phyloP scores from a whole-genome alignment of 2,888 invertebrate genomes.

The Ectobius pallidus region DNA sequence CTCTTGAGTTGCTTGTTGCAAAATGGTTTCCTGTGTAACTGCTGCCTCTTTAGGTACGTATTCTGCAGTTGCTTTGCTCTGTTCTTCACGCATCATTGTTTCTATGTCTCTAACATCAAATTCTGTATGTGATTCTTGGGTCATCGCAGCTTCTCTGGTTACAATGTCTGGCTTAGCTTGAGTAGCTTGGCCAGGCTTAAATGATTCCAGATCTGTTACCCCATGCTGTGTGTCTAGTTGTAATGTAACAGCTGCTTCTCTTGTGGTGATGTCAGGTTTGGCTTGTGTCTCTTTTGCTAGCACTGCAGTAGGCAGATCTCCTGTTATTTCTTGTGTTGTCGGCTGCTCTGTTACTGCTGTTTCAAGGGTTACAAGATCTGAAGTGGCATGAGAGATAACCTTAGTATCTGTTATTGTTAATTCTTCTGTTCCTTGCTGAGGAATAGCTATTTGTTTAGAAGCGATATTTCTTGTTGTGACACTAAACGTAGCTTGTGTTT shows the following conservation, averaged over 20 bases:
- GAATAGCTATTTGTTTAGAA: conserved; percentile 21
- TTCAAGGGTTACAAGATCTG: conserved; percentile 9
- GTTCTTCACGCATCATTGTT: background rate
- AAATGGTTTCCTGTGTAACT: background rate
- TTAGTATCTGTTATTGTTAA: background rate
- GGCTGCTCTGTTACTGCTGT: conserved; percentile 36
- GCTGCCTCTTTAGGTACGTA: background rate
- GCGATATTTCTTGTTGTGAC: conserved; percentile 26
- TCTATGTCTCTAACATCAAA: background rate
- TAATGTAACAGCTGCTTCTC: conserved; percentile 34
- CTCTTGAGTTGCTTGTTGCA: background rate
- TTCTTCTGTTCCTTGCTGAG: conserved; percentile 23
- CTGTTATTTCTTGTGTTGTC: conserved; percentile 25
- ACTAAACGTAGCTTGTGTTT: conserved; percentile 2
- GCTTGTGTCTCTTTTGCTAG: conserved; percentile 31
- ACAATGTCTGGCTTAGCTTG: conserved; percentile 26
- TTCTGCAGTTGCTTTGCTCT: background rate
- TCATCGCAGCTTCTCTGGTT: conserved; percentile 33
- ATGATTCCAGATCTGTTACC: background rate
- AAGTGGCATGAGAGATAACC: background rate
- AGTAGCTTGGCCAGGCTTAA: background rate
- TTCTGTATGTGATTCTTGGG: conserved; percentile 8
- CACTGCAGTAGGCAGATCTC: conserved; percentile 11
- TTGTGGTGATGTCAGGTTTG: conserved; percentile 32
- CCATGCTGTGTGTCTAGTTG: conserved; percentile 32